A percentile compares a stretch with the other conserved stretches of the same genome.
These are phyloP conservation scores for Nephotettix cincticeps DNA, from an alignment of 1,140 invertebrate species.

Conservation along the genomic window DNA sequence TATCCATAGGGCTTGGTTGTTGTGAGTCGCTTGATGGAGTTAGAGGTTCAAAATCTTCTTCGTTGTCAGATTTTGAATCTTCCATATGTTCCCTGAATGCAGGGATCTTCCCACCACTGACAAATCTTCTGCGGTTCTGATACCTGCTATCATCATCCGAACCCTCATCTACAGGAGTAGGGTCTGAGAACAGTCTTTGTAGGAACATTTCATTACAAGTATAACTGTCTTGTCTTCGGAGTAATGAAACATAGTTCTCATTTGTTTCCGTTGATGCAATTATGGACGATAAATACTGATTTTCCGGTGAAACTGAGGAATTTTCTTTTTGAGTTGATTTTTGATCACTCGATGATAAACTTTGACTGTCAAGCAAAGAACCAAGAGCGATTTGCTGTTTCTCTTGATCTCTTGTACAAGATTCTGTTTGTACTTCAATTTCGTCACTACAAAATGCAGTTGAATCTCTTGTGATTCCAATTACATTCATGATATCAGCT, in stretches of 20 bases:
- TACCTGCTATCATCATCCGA: not conserved
- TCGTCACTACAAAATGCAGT: not conserved
- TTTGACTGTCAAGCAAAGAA: not conserved
- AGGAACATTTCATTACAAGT: not conserved
- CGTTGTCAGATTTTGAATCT: not conserved
- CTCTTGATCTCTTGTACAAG: not conserved
- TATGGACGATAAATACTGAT: not conserved
- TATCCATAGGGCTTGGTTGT: not conserved
- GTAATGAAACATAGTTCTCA: not conserved
- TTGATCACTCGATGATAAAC: not conserved
- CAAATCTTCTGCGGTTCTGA: not conserved
- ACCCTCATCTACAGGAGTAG: not conserved
- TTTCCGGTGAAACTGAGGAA: not conserved
- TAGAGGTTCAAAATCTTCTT: not conserved
- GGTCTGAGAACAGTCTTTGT: not conserved
- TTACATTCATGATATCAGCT: not conserved
- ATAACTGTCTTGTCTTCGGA: not conserved
- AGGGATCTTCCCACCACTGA: not conserved
- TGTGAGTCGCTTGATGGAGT: not conserved
- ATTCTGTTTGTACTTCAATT: not conserved
- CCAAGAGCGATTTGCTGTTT: not conserved
- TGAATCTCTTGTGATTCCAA: not conserved
- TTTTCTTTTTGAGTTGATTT: not conserved
- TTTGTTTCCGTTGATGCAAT: not conserved
- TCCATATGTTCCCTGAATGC: not conserved